Conservation (phyloP, 2,888 invertebrate genomes). For the Augochlorella aurata region DNA sequence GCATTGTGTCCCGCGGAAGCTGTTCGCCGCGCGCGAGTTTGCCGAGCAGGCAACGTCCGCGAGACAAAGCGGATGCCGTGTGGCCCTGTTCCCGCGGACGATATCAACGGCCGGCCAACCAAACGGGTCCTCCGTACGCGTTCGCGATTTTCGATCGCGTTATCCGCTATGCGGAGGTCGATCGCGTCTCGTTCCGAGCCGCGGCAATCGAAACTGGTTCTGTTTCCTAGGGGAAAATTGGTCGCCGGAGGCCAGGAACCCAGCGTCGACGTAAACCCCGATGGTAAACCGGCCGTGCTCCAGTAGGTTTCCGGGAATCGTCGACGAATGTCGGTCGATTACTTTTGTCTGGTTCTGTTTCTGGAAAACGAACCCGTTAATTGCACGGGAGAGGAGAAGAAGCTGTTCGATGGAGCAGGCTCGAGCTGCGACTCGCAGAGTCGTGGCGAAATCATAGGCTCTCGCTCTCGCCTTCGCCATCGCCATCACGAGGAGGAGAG, state of each 20-base stretch:
- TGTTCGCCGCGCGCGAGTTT: conserved; percentile 23
- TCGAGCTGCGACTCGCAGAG: not conserved
- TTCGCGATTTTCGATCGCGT: not conserved
- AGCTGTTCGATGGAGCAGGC: not conserved
- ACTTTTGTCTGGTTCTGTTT: not conserved
- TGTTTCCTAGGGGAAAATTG: not conserved
- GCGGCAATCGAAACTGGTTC: not conserved
- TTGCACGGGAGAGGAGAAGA: not conserved
- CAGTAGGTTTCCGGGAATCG: not conserved
- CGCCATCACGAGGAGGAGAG: conserved; percentile 46
- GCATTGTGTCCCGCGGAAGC: conserved; percentile 32
- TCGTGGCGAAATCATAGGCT: conserved; percentile 53
- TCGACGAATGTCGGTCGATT: conserved; percentile 2
- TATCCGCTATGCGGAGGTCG: no score
- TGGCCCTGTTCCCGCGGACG: no score
- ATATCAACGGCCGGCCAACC: no score
- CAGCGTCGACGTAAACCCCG: not conserved
- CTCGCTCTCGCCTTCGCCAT: conserved; percentile 3
- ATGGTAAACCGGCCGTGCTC: not conserved
- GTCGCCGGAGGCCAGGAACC: not conserved
- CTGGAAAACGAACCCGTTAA: not conserved
- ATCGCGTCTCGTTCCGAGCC: not conserved
- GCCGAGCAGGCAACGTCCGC: not conserved
- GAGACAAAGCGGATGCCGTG: not conserved
- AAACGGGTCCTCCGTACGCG: no score